Evolutionary conservation across 2,888 invertebrate species (phyloP).

Genomic region (Tetrapedia diversipes): DNA sequence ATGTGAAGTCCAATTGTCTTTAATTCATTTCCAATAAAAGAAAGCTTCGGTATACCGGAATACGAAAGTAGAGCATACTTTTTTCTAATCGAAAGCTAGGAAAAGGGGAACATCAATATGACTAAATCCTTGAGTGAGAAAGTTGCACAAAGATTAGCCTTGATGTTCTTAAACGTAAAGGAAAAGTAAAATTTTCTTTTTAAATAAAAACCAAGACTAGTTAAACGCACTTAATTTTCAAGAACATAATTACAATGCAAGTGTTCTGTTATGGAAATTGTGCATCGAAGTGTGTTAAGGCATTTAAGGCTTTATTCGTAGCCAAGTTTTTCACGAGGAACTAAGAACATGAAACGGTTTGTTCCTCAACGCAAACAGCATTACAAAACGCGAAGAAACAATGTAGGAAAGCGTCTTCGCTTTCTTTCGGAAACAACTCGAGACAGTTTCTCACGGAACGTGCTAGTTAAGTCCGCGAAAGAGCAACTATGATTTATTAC

Average conservation of each 20-base stretch:
- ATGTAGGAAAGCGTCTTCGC: slow-evolving; percentile 58
- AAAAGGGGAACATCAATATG: slow-evolving; percentile 19
- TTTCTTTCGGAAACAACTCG: slow-evolving; percentile 43
- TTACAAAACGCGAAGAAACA: slow-evolving; percentile 44
- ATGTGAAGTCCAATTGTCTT: no score
- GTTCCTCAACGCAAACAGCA: slow-evolving; percentile 12
- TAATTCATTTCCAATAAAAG: neutral
- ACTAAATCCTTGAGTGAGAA: neutral
- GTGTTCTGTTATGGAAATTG: no score
- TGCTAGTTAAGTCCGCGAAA: slow-evolving; percentile 9
- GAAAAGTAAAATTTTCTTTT: neutral
- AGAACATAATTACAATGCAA: no score
- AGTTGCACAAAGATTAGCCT: neutral
- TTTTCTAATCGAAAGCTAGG: slow-evolving; percentile 35
- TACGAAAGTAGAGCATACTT: slow-evolving; percentile 32
- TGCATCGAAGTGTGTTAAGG: no score
- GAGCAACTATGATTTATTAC: slow-evolving; percentile 1
- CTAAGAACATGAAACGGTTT: slow-evolving; percentile 19
- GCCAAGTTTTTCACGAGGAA: slow-evolving; percentile 20
- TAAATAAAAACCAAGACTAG: neutral
- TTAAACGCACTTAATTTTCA: neutral
- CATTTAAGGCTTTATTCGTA: no score
- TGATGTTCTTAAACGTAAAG: neutral
- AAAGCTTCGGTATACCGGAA: slow-evolving; percentile 15
- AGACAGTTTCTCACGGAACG: slow-evolving; percentile 51